Conservation (phyloP, 2,797 vertebrate genomes). For the Falco peregrinus region DNA sequence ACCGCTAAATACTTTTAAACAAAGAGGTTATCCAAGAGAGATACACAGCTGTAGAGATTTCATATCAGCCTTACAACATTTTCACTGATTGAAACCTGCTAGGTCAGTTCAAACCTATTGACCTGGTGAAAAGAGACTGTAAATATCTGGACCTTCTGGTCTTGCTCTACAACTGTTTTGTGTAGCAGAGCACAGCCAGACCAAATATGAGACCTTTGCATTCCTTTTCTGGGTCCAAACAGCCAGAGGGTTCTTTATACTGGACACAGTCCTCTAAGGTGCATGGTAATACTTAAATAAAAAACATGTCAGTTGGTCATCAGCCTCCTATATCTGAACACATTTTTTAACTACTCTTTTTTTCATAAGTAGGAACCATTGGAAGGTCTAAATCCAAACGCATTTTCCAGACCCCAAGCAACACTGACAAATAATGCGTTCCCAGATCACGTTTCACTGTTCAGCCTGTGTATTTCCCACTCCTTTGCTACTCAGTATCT, state of each 20-base stretch:
- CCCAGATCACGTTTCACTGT: not conserved
- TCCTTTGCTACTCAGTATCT: not conserved
- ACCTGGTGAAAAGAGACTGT: not conserved
- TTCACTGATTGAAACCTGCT: not conserved
- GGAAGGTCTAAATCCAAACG: not conserved
- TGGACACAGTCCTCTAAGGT: not conserved
- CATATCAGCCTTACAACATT: not conserved
- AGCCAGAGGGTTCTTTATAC: not conserved
- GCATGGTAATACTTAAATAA: not conserved
- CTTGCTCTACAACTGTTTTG: not conserved
- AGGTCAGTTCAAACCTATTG: not conserved
- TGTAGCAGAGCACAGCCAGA: not conserved
- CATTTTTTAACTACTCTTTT: not conserved
- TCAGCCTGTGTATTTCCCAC: not conserved
- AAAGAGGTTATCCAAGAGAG: not conserved
- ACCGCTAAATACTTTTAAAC: not conserved
- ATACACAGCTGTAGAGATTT: not conserved
- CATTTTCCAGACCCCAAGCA: not conserved
- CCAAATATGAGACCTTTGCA: not conserved
- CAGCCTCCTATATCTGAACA: not conserved
- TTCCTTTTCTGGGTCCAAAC: not conserved
- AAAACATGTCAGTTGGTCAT: fast-evolving
- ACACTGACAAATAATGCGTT: not conserved
- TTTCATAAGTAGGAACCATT: not conserved
- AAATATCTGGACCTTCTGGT: not conserved